Percentiles rank a stretch among this genome's conserved stretches.
Evolutionary conservation across 2,888 invertebrate species (phyloP).

Genomic region (Monochamus alternatus): DNA sequence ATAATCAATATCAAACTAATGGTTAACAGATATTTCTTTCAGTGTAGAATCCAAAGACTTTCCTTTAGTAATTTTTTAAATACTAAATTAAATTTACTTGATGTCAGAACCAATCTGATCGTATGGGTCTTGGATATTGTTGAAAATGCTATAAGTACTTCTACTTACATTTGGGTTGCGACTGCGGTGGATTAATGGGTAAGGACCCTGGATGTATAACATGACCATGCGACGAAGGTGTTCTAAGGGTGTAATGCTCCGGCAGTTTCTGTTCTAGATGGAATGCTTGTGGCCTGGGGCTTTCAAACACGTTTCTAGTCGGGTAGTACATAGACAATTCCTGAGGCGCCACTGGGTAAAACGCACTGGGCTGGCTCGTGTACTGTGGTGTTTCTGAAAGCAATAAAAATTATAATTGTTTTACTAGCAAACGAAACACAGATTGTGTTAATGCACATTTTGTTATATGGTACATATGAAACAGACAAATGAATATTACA

Average conservation of each 20-base stretch:
- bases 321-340: constrained; percentile 70
- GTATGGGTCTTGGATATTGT: too few species aligned
- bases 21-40: too few species aligned
- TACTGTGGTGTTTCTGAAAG: constrained; percentile 73
- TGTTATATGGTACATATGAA: too few species aligned
- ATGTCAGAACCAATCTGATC: too few species aligned
- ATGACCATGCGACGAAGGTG: constrained; percentile 70
- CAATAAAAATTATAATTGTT: neutral
- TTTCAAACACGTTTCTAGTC: constrained; percentile 65
- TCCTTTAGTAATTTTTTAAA: too few species aligned
- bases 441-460: neutral
- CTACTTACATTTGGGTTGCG: constrained; percentile 53
- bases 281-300: constrained; percentile 64
- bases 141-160: too few species aligned
- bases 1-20: too few species aligned
- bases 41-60: too few species aligned
- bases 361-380: constrained; percentile 71
- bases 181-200: constrained; percentile 72
- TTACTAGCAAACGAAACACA: neutral
- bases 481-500: too few species aligned
- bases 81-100: too few species aligned
- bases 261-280: constrained; percentile 68
- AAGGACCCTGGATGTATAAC: constrained; percentile 75
- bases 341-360: constrained; percentile 72
- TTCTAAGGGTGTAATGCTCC: constrained; percentile 69